Base-by-base conservation (phyloP, 2,888 invertebrate species). In the Atherix ibis region DNA sequence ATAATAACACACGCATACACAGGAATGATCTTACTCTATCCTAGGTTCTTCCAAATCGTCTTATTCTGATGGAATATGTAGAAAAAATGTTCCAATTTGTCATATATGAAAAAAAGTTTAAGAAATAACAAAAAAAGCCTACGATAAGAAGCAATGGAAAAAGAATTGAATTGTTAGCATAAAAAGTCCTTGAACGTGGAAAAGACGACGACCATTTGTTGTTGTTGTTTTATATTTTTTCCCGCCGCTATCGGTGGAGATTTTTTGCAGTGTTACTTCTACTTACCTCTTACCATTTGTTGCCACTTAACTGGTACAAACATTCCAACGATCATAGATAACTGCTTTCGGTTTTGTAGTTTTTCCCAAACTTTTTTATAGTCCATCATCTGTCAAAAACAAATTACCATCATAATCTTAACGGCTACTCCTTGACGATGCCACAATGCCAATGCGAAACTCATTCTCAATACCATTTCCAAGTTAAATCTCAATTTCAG, bases 401-500 rank as follows among this genome's bases (percentile, higher is more conserved):
- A 29, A 34, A 34, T 34, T 34, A 15, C 34, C 34, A 28, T 34
- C 29, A 34, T 34, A n/a, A n/a, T n/a, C n/a, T n/a, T n/a, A n/a
- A n/a, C n/a, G n/a, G n/a, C n/a, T n/a, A n/a, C n/a, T n/a, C n/a
- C n/a, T n/a, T n/a, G n/a, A n/a, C n/a, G n/a, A n/a, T n/a, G n/a
- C n/a, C n/a, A n/a, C n/a, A n/a, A n/a, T n/a, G n/a, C n/a, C n/a
- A n/a, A n/a, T n/a, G n/a, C n/a, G n/a, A n/a, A n/a, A n/a, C n/a
- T n/a, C n/a, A n/a, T n/a, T n/a, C n/a, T n/a, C n/a, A n/a, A n/a
- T n/a, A n/a, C n/a, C n/a, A n/a, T n/a, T n/a, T n/a, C n/a, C n/a
- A n/a, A n/a, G n/a, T n/a, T n/a, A n/a, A n/a, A n/a, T n/a, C n/a
- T n/a, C n/a, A n/a, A n/a, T n/a, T n/a, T n/a, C n/a, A n/a, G n/a